Conservation (phyloP, 2,888 invertebrate genomes). For the Tromatobia lineatoria region DNA sequence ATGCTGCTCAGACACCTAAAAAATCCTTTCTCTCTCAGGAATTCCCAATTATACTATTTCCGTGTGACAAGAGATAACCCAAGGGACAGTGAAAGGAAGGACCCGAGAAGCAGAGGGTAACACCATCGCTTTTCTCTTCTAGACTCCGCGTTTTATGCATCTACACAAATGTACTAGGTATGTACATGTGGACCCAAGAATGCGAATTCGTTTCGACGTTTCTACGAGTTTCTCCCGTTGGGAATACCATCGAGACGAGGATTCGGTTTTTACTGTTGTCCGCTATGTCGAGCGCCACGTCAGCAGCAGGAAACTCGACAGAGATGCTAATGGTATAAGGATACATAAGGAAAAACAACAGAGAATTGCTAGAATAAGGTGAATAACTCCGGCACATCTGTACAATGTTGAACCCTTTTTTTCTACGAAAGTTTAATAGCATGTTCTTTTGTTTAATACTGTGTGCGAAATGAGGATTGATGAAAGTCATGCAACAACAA, state of each 20-base stretch:
- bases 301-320: conserved; percentile 33
- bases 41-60: conserved; percentile 67
- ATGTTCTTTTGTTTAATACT: neutral
- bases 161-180: conserved; percentile 36
- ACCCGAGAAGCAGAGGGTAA: conserved; percentile 40
- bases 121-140: conserved; percentile 26
- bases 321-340: conserved; percentile 34
- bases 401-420: neutral
- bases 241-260: conserved; percentile 60
- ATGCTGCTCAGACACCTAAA: conserved; percentile 41
- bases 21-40: conserved; percentile 52
- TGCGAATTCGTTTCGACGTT: conserved; percentile 65
- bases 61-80: conserved; percentile 56
- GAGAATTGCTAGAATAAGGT: conserved; percentile 22
- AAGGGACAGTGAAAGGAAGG: conserved; percentile 28
- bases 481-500: neutral
- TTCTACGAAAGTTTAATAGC: neutral
- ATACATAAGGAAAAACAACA: conserved; percentile 25
- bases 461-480: neutral
- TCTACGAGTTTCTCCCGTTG: conserved; percentile 52
- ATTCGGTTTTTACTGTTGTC: conserved; percentile 51
- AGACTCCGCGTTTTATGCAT: conserved; percentile 31
- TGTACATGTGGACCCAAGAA: conserved; percentile 40
- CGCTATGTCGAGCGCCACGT: conserved; percentile 37
- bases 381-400: neutral